These are phyloP conservation scores for Eristalis intricaria DNA, from an alignment of 2,888 invertebrate species.

Conservation along the genomic window DNA sequence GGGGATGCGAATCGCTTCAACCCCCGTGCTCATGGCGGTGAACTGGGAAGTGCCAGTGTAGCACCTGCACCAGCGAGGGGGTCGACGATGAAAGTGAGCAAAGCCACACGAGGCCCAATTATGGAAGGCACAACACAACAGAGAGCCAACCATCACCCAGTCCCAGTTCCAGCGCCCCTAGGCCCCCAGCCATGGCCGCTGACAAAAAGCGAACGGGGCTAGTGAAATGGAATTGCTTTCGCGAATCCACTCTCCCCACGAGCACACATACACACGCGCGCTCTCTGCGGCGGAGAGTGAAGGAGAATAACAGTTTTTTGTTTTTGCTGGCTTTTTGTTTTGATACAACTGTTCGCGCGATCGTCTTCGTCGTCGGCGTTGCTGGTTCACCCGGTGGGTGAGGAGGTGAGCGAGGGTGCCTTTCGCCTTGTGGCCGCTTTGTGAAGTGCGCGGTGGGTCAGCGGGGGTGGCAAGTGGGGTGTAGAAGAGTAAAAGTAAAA, in stretches of 20 bases:
- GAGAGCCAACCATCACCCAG: not conserved
- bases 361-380: slow-evolving; percentile 32
- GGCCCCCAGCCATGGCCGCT: not conserved
- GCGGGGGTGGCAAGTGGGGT: not conserved
- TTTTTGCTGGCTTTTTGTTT: slow-evolving; percentile 71
- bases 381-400: too few species aligned
- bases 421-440: slow-evolving; percentile 43
- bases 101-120: not conserved
- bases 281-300: too few species aligned
- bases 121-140: not conserved
- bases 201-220: not conserved
- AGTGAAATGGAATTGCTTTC: not conserved
- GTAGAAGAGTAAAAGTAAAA: slow-evolving; percentile 11
- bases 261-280: not conserved
- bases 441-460: not conserved
- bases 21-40: not conserved
- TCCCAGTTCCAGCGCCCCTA: not conserved
- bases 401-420: not conserved
- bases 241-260: not conserved
- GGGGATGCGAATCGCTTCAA: not conserved
- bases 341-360: slow-evolving; percentile 68
- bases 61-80: not conserved
- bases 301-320: slow-evolving; percentile 44
- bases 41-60: not conserved
- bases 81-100: not conserved